These are phyloP conservation scores for Hetaerina americana DNA, from an alignment of 1,140 invertebrate genomes.

Conservation along the genomic window DNA sequence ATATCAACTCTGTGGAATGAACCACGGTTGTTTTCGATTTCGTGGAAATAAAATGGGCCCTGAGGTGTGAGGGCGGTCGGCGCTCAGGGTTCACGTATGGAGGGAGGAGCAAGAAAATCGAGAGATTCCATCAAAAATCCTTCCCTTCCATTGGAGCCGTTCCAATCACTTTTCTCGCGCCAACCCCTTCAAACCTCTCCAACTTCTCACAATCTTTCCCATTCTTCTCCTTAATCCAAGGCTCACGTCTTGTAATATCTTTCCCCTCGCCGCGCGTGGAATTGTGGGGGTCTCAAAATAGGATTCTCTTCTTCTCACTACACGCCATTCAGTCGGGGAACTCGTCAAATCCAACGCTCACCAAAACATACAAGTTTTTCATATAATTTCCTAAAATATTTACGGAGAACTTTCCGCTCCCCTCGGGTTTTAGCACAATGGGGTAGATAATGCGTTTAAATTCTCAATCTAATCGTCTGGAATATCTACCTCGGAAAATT, in stretches of 20 bases:
- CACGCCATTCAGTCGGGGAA: not conserved
- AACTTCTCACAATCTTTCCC: not conserved
- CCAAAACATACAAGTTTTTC: not conserved
- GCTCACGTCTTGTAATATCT: not conserved
- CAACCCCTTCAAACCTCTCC: not conserved
- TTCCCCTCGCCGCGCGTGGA: no score
- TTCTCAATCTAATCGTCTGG: no score
- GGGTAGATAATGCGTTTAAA: no score
- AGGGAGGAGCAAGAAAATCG: not conserved
- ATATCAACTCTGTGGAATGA: not conserved
- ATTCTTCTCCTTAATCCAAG: not conserved
- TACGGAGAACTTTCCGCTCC: no score
- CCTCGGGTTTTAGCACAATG: no score
- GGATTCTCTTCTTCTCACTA: no score
- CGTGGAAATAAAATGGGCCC: not conserved
- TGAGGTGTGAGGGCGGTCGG: not conserved
- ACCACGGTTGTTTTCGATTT: not conserved
- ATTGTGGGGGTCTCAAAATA: not conserved
- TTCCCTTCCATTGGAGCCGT: not conserved
- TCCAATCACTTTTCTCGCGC: not conserved
- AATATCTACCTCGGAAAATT: no score
- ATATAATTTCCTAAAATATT: no score
- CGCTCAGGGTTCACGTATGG: not conserved
- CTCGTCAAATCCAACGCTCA: not conserved
- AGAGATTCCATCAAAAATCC: not conserved